Evolutionary conservation across 2,797 vertebrate species (phyloP).

Genomic region (Otolemur crassicaudatus): DNA sequence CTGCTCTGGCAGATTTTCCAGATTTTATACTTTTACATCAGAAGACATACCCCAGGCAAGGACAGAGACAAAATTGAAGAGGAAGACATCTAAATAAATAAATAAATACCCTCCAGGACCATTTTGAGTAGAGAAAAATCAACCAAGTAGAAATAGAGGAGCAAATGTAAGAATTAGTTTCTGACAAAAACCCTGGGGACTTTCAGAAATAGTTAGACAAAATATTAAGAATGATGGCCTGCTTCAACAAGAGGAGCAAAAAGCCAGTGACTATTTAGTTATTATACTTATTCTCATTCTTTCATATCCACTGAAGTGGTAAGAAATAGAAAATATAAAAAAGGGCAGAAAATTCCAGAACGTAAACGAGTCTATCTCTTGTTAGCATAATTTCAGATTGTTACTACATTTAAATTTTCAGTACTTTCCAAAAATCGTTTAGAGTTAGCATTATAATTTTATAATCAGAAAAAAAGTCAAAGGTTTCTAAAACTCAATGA

Average conservation of each 20-base stretch:
- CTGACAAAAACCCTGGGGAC: neutral
- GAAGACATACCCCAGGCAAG: neutral
- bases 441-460: neutral
- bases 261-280: neutral
- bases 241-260: neutral
- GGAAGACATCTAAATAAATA: neutral
- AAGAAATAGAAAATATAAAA: neutral
- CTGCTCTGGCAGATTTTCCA: neutral
- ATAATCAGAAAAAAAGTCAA: neutral
- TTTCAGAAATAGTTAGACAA: neutral
- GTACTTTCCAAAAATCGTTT: slow-evolving; percentile 14
- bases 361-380: neutral
- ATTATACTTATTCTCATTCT: neutral
- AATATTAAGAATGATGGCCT: neutral
- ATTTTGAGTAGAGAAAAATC: neutral
- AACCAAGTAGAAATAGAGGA: neutral
- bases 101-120: neutral
- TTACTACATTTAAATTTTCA: slow-evolving; percentile 16
- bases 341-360: neutral
- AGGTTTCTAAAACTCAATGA: slow-evolving; percentile 39
- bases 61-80: neutral
- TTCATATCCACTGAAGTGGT: neutral
- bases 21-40: neutral
- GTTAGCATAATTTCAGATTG: neutral
- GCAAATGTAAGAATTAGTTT: neutral